Evolutionary conservation across 2,797 vertebrate species (phyloP).

Genomic region (Rhinichthys osculus): DNA sequence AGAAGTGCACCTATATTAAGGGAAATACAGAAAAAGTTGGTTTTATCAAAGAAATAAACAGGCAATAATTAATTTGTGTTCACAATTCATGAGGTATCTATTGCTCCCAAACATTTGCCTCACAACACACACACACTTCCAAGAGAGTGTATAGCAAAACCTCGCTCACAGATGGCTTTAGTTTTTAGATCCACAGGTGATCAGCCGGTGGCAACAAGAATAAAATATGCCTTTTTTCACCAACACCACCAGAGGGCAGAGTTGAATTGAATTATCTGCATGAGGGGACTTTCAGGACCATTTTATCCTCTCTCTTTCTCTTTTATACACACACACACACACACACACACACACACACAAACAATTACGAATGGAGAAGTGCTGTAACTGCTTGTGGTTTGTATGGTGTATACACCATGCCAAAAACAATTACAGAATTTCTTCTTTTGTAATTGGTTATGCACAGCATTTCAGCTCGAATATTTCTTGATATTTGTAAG

Average conservation of each 20-base stretch:
- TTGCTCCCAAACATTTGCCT: background rate
- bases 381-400: background rate
- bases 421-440: background rate
- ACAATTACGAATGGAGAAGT: background rate
- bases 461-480: background rate
- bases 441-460: background rate
- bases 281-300: background rate
- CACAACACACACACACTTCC: background rate
- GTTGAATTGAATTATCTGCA: background rate
- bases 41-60: background rate
- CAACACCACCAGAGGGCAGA: constrained; percentile 40
- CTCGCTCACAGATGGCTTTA: background rate
- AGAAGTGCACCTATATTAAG: background rate
- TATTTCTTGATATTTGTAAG: background rate
- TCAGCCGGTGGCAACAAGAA: background rate
- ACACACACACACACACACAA: background rate
- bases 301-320: background rate
- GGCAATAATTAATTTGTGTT: background rate
- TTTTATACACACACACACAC: background rate
- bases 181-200: constrained; percentile 10
- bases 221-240: background rate
- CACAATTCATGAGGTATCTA: background rate
- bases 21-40: background rate
- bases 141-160: background rate
- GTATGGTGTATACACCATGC: background rate